Base-by-base conservation (phyloP, 2,113 vertebrate genomes). In the Struthidea cinerea region DNA sequence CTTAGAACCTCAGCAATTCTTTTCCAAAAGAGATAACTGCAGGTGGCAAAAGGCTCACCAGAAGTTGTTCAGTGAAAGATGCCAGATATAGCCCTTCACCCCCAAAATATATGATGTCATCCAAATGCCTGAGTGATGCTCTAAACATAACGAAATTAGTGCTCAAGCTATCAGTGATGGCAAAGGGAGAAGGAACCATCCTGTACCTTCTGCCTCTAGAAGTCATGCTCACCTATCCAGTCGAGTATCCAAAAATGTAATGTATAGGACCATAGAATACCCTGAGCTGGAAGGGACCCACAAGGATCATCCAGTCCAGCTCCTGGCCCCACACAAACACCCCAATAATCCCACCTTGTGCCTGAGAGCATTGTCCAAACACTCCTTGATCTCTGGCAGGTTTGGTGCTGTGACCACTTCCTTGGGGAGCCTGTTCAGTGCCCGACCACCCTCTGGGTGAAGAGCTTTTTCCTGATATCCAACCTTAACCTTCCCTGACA, bases 321-420 rank as follows among this genome's bases (percentile, higher is more conserved):
- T 9, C 24, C 47, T 76, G 55, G 2, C 20, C 37, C 23, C 11
- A 4, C 33, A 33, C 18, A 37, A 22, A 27, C 6, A 21, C 5
- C 16, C 33, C 53, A 67, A 18, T 2, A 46, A n/a, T 17, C 20
- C 16, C 46, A 68, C 9, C 20, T 24, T 30, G 9, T 13, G 8
- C 37, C 37, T 52, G 28, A 19, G 2, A 46, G 10, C 0, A 0
- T 0, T 75, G 16, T 26, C 14, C 47, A 76, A 76, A 61, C 3
- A 0, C 14, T 35, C 6, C 70, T 61, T 4, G 39, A 27, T 10
- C 47, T 61, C n/a, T 55, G n/a, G 1, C 47, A 61, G 47, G 2
- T 2, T 39, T 1, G 0, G 19, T 6, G 32, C 32, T 1, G 10
- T n/a, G 19, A 5, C 19, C 60, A 30, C 18, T 71, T 9, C 13